Evolutionary conservation across 64 coral and sea anemone species (phyloP).

Genomic region (Dendronephthya gigantea): DNA sequence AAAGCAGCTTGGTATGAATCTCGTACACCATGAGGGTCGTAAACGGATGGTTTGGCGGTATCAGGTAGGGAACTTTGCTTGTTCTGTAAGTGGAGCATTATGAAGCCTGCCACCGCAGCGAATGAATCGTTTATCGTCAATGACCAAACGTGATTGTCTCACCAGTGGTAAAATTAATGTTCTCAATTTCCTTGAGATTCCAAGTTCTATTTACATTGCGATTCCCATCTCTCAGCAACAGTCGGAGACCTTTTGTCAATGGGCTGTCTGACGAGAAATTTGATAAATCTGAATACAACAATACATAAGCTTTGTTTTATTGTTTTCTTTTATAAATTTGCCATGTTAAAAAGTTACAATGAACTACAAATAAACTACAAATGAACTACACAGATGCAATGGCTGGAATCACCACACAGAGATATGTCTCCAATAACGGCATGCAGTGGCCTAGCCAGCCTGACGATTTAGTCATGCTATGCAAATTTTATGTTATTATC

Average conservation of each 20-base stretch:
- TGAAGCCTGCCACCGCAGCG: slow-evolving; percentile 46
- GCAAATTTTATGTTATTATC: too few species aligned
- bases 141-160: slow-evolving; percentile 27
- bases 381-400: too few species aligned
- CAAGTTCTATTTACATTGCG: neutral
- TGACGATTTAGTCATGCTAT: too few species aligned
- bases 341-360: too few species aligned
- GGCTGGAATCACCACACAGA: too few species aligned
- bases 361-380: too few species aligned
- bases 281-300: neutral
- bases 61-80: slow-evolving; percentile 39
- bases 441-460: too few species aligned
- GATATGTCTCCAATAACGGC: too few species aligned
- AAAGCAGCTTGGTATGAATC: slow-evolving; percentile 23
- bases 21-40: slow-evolving; percentile 33
- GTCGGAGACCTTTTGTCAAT: neutral
- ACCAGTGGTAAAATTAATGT: slow-evolving; percentile 26
- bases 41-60: slow-evolving; percentile 40
- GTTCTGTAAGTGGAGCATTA: slow-evolving; percentile 24
- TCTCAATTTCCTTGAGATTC: slow-evolving; percentile 25
- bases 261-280: neutral
- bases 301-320: too few species aligned
- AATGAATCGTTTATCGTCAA: slow-evolving; percentile 32
- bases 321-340: too few species aligned
- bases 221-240: neutral